Percentiles rank a stretch among this genome's conserved stretches.
phyloP scores from a whole-genome alignment of 53 echinoderm and acorn worm genomes.

The Actinopyga echinites region DNA sequence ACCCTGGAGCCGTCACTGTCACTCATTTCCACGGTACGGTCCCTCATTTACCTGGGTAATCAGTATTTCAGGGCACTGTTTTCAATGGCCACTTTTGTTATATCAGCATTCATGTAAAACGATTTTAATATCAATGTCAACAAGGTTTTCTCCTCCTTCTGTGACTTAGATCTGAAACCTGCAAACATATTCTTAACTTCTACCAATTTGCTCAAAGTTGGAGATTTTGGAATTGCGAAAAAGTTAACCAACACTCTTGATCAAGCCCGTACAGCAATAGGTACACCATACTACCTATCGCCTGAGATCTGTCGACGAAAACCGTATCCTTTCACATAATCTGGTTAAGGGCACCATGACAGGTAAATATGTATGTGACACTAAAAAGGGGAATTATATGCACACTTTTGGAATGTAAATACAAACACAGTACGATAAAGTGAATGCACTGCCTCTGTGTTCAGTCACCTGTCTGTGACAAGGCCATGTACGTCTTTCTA shows the following conservation, averaged over 20 bases:
- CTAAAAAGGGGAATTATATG: too few relatives aligned
- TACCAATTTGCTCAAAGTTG: constrained; percentile 70
- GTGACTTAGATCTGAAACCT: constrained; percentile 77
- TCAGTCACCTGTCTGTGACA: too few relatives aligned
- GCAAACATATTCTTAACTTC: constrained; percentile 85
- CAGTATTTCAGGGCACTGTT: too few relatives aligned
- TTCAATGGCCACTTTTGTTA: neutral
- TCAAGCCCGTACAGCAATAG: constrained; percentile 83
- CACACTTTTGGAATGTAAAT: too few relatives aligned
- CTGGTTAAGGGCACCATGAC: too few relatives aligned
- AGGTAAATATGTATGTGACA: too few relatives aligned
- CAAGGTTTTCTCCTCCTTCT: neutral
- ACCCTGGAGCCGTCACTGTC: too few relatives aligned
- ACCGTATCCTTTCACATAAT: constrained; percentile 75
- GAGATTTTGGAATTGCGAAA: constrained; percentile 93
- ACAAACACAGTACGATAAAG: too few relatives aligned
- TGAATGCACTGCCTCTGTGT: too few relatives aligned
- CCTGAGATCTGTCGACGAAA: constrained; percentile 83
- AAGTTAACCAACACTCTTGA: constrained; percentile 67
- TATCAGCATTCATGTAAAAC: neutral
- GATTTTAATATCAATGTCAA: neutral
- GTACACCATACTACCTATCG: constrained; percentile 93
- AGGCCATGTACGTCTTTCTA: too few relatives aligned
- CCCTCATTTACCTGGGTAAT: too few relatives aligned
- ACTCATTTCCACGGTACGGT: too few relatives aligned